Evolutionary conservation across 2,888 invertebrate species (phyloP).

Genomic region (Urechis unicinctus): DNA sequence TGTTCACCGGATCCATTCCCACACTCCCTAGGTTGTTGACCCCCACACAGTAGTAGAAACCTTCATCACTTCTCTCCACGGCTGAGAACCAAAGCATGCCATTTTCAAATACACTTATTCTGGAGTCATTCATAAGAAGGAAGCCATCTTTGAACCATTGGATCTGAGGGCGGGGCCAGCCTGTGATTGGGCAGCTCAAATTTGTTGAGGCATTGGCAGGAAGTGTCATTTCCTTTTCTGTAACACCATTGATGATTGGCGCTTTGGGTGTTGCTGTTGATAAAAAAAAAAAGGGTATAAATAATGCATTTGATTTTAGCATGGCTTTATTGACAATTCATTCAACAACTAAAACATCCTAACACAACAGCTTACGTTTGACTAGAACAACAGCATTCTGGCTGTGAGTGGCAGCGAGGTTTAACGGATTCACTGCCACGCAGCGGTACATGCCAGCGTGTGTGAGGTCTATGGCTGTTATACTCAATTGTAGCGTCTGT

Average conservation of each 20-base stretch:
- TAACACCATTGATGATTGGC: no score
- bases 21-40: slow-evolving; percentile 26
- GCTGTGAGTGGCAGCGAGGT: slow-evolving; percentile 26
- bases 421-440: slow-evolving; percentile 29
- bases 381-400: slow-evolving; percentile 24
- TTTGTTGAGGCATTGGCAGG: no score
- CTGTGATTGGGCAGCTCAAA: slow-evolving; percentile 30
- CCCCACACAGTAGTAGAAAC: slow-evolving; percentile 32
- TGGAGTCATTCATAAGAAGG: slow-evolving; percentile 16
- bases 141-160: slow-evolving; percentile 28
- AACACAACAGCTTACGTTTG: slow-evolving; percentile 24
- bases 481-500: slow-evolving; percentile 27
- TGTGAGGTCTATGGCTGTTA: slow-evolving; percentile 20
- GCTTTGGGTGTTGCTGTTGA: no score
- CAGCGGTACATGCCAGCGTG: slow-evolving; percentile 28
- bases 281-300: no score
- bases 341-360: no score
- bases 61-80: slow-evolving; percentile 22
- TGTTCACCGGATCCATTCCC: slow-evolving; percentile 20
- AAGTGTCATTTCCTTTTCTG: no score
- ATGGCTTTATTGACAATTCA: no score
- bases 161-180: slow-evolving; percentile 27
- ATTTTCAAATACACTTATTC: slow-evolving; percentile 21
- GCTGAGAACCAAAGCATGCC: slow-evolving; percentile 26
- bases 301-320: no score